A percentile compares a stretch with the other conserved stretches of the same genome.
Conservation (phyloP, 2,113 vertebrate genomes). For the Eidolon helvum region DNA sequence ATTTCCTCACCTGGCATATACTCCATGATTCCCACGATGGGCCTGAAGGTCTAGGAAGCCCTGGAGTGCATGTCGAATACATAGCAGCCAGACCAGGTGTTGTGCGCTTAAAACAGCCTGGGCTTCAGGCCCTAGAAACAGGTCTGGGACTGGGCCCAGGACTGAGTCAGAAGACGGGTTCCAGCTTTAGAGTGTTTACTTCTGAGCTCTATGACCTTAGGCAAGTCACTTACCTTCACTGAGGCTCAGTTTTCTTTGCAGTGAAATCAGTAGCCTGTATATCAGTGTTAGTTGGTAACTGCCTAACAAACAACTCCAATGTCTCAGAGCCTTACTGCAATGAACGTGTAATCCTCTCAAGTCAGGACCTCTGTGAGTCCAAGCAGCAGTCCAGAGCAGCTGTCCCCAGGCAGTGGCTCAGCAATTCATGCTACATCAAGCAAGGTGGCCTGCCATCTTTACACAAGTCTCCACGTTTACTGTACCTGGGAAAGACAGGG, state of each 20-base stretch:
- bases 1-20: background rate
- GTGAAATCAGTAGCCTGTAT: background rate
- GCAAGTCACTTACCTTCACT: background rate
- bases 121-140: background rate
- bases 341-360: background rate
- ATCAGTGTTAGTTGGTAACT: background rate
- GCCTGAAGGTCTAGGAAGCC: too few relatives aligned
- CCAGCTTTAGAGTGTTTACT: background rate
- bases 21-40: accelerated
- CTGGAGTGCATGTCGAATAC: background rate
- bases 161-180: background rate
- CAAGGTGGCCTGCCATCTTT: background rate
- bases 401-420: background rate
- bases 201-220: background rate
- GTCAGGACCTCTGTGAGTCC: background rate
- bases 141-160: background rate
- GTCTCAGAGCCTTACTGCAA: background rate
- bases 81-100: too few relatives aligned
- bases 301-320: background rate
- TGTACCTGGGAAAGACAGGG: background rate
- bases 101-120: background rate
- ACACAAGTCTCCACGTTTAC: background rate
- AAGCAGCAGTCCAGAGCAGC: background rate
- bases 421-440: background rate
- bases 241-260: background rate